Conservation (phyloP, 2,888 invertebrate species). For the Ethmia dodecea region DNA sequence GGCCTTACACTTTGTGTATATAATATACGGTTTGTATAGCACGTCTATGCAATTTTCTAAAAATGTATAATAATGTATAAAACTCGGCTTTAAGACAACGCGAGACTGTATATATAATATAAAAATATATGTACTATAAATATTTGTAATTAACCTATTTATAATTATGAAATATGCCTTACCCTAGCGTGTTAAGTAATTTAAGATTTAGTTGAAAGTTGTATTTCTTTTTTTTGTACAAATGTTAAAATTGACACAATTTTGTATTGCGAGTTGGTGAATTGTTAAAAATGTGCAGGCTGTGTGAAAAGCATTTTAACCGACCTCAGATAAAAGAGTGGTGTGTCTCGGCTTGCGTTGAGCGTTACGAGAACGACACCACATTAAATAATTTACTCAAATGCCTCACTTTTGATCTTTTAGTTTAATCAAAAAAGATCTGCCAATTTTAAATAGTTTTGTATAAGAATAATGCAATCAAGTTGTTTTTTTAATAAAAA, state of each 20-base stretch:
- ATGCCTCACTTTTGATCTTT: conserved; percentile 14
- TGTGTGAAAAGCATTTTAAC: conserved; percentile 69
- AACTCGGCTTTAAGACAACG: conserved; percentile 65
- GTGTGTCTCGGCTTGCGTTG: conserved; percentile 29
- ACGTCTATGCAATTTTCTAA: conserved; percentile 36
- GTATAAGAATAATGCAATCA: conserved; percentile 44
- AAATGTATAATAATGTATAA: conserved; percentile 53
- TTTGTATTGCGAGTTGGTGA: conserved; percentile 33
- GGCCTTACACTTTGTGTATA: conserved; percentile 21
- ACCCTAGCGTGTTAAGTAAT: conserved; percentile 43
- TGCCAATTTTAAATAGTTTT: conserved; percentile 47
- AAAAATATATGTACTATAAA: conserved; percentile 50
- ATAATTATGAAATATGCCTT: conserved; percentile 68
- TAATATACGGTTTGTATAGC: conserved; percentile 26
- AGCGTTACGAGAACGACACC: conserved; percentile 33
- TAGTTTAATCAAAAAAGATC: conserved; percentile 55
- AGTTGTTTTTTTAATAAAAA: conserved; percentile 38
- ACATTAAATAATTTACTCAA: conserved; percentile 6
- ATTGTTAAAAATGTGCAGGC: conserved; percentile 40
- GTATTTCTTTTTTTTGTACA: conserved; percentile 50
- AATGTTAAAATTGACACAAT: conserved; percentile 39
- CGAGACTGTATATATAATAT: conserved; percentile 73
- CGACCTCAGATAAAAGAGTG: conserved; percentile 28
- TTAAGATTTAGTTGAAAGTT: conserved; percentile 37
- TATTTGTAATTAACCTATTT: conserved; percentile 67